These are phyloP conservation scores for Enteromius mattozi DNA, from an alignment of 2,797 vertebrate genomes.

Conservation along the genomic window DNA sequence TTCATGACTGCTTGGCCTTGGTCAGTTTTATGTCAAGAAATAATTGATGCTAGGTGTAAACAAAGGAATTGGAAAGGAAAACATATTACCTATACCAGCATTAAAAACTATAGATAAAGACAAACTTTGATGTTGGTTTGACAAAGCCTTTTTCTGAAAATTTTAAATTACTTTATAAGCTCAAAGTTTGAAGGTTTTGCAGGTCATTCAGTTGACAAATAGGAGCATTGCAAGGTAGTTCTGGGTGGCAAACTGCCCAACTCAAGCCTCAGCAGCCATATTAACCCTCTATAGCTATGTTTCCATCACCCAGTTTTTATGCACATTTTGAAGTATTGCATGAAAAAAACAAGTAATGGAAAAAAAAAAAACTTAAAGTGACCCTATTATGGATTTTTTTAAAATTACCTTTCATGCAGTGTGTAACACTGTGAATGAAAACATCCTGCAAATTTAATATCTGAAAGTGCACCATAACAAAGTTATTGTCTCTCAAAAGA, in stretches of 20 bases:
- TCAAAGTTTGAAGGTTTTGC: neutral
- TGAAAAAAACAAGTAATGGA: too few relatives aligned
- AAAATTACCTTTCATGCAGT: too few relatives aligned
- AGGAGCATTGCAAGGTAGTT: neutral
- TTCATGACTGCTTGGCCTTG: conserved; percentile 38
- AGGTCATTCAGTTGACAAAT: neutral
- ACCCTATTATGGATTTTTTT: too few relatives aligned
- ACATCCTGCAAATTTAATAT: too few relatives aligned
- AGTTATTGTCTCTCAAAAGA: too few relatives aligned
- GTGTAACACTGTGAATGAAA: too few relatives aligned
- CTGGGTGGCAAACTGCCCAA: neutral
- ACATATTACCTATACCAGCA: neutral
- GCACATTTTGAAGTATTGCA: too few relatives aligned
- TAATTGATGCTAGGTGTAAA: conserved; percentile 13
- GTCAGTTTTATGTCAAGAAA: neutral
- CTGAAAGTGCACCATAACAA: too few relatives aligned
- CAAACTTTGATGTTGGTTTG: neutral
- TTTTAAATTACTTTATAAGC: neutral
- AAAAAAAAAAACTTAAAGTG: too few relatives aligned
- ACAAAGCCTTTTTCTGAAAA: neutral
- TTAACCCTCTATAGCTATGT: neutral
- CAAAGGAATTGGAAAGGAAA: neutral
- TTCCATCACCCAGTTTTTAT: too few relatives aligned
- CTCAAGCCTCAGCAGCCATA: neutral
- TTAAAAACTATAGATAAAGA: neutral